These are phyloP conservation scores for Sphecodes monilicornis DNA, from an alignment of 2,888 invertebrate species.

Conservation along the genomic window DNA sequence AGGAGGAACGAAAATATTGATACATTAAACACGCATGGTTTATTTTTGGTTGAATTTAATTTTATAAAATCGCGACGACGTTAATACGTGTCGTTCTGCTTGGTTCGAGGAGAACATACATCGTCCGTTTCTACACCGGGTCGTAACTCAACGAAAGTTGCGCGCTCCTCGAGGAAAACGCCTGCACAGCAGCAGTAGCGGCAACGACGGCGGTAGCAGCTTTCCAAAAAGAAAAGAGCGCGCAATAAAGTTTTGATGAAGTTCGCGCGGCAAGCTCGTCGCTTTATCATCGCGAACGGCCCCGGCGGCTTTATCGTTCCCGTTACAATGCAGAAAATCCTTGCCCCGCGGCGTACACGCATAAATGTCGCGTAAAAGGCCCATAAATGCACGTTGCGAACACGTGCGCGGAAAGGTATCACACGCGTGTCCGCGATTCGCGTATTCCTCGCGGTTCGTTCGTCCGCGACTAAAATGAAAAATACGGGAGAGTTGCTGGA, in stretches of 20 bases:
- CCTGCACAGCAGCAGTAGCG: not conserved
- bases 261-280: slow-evolving; percentile 33
- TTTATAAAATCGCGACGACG: not conserved
- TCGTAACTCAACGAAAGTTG: slow-evolving; percentile 37
- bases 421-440: not conserved
- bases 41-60: not conserved
- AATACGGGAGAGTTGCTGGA: no score
- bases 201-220: not conserved
- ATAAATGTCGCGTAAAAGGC: slow-evolving; percentile 55
- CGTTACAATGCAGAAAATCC: slow-evolving; percentile 50
- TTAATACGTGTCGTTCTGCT: not conserved
- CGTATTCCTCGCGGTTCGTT: not conserved
- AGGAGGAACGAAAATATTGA: not conserved
- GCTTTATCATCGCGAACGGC: slow-evolving; percentile 49
- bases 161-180: slow-evolving; percentile 8
- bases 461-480: no score
- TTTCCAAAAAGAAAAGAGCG: slow-evolving; percentile 24
- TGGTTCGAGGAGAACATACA: not conserved
- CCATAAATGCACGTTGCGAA: slow-evolving; percentile 28
- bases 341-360: slow-evolving; percentile 25
- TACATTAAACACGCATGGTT: not conserved
- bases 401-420: slow-evolving; percentile 21
- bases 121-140: not conserved
- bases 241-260: slow-evolving; percentile 58
- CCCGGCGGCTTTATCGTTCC: slow-evolving; percentile 46